Percentiles rank a stretch among this genome's conserved stretches.
Evolutionary conservation across 2,113 vertebrate genomes (phyloP).

Genomic region (crab-eating macaque (Macaca fascicularis)): T2T-MFA8v1.1 NC_088381.1:78794501-78795000

Average conservation of each 20-base stretch:
- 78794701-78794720: not conserved
- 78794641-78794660: not conserved
- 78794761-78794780: not conserved
- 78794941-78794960: not conserved
- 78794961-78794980: not conserved
- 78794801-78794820: not conserved
- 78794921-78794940: not conserved
- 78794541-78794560: not conserved
- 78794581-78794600: not conserved
- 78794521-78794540: not conserved
- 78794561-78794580: not conserved
- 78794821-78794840: not conserved
- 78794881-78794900: not conserved
- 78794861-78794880: not conserved
- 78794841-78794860: not conserved
- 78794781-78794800: not conserved
- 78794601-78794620: not conserved
- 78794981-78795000: not conserved
- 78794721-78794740: not conserved
- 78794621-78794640: no score
- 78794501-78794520: not conserved
- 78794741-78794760: not conserved
- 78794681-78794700: not conserved
- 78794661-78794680: not conserved
- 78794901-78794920: not conserved